Evolutionary conservation across 2,113 vertebrate species (phyloP).

Genomic region (Aramus guarauna): DNA sequence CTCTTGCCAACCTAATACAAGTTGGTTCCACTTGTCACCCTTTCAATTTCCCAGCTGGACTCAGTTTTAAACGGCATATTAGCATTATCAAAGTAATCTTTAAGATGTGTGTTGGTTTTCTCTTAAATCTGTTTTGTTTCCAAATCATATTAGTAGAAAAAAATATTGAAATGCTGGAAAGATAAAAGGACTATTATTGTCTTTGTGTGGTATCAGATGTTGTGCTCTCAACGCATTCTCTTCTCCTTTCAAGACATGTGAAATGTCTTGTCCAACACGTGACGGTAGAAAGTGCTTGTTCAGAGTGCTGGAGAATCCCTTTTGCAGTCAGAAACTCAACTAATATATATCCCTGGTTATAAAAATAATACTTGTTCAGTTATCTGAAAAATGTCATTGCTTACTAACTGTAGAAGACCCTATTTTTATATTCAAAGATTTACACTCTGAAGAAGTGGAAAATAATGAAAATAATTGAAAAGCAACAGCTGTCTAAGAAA

Average conservation of each 20-base stretch:
- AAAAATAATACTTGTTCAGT: neutral
- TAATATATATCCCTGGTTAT: neutral
- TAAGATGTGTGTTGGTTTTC: slow-evolving; percentile 50
- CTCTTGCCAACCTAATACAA: slow-evolving; percentile 71
- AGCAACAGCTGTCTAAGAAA: neutral
- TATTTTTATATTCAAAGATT: neutral
- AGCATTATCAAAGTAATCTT: slow-evolving; percentile 77
- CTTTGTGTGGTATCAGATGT: slow-evolving; percentile 21
- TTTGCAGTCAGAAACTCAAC: neutral
- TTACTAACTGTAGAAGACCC: neutral
- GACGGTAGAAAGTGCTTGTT: neutral
- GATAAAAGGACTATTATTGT: slow-evolving; percentile 54
- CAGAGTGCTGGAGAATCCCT: neutral
- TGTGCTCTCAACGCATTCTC: slow-evolving; percentile 9
- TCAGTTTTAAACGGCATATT: slow-evolving; percentile 77
- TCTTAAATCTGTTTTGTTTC: slow-evolving; percentile 59
- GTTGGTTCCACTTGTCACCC: slow-evolving; percentile 79
- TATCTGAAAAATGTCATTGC: neutral
- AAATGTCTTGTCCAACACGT: neutral
- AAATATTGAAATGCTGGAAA: slow-evolving; percentile 51
- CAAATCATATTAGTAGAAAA: slow-evolving; percentile 28
- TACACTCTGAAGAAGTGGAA: neutral
- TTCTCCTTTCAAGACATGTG: neutral
- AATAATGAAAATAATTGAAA: neutral
- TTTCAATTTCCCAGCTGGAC: slow-evolving; percentile 76